Evolutionary conservation across 35 echinoderm and acorn worm genomes (phyloP), one percentile per base, ranked within the genome.

Genomic region (Ptychodera flava): DNA sequence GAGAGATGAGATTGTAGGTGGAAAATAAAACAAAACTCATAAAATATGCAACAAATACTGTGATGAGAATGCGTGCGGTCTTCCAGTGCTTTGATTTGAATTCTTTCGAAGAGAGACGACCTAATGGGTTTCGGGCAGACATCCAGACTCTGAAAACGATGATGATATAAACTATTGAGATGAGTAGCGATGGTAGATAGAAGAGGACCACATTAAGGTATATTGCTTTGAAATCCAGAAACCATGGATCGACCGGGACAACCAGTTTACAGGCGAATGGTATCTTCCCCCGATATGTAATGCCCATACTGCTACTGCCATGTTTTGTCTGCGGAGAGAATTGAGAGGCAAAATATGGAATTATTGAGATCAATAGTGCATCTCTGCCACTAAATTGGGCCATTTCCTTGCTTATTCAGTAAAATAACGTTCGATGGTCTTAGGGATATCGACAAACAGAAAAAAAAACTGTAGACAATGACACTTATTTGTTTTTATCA

Each of bases 121-220:
- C n/a, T n/a, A n/a, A n/a, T n/a, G n/a, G n/a, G n/a, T n/a, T n/a
- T n/a, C n/a, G n/a, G n/a, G n/a, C n/a, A n/a, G n/a, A n/a, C n/a
- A n/a, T n/a, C n/a, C n/a, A n/a, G n/a, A n/a, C n/a, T n/a, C n/a
- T n/a, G n/a, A n/a, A n/a, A 16, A 95, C 82, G 38, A 95, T 95
- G 76, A 35, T 16, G 2, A 92, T 84, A 86, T 92, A 95, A 33
- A 92, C 45, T 29, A 85, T 32, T 16, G 86, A 52, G 16, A 90
- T 95, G 35, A 95, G 89, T 32, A 87, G 78, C 1, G 83, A 84
- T 33, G 93, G 93, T 15, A 95, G 31, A 31, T 89, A 89, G 87
- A 91, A 95, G 16, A 95, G 87, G 33, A 91, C 82, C 27, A 95
- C 38, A 37, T 92, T 86, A 1, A 95, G 75, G 79, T 95, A 95